Percentiles rank a stretch among this genome's conserved stretches.
Conservation (phyloP, 2,113 vertebrate species). For the Sprattus sprattus region DNA sequence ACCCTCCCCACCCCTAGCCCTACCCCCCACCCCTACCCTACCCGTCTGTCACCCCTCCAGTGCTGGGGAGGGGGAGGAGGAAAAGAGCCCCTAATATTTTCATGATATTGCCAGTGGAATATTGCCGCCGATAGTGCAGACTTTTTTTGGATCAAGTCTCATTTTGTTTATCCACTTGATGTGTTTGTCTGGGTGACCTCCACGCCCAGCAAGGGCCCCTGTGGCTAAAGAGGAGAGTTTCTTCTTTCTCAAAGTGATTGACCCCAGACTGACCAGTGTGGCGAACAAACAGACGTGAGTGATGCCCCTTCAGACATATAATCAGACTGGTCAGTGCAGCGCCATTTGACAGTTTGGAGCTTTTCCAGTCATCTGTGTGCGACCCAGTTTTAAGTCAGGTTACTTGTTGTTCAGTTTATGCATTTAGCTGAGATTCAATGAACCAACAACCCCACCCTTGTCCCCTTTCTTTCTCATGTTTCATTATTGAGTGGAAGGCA, state of each 20-base stretch:
- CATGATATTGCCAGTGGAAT: neutral
- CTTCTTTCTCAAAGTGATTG: neutral
- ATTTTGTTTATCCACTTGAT: constrained; percentile 13
- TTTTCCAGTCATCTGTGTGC: neutral
- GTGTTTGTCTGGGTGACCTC: neutral
- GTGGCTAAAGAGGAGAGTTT: neutral
- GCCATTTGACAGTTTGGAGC: neutral
- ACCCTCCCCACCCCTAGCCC: no score
- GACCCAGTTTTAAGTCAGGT: neutral
- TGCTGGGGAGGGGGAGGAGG: neutral
- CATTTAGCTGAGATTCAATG: neutral
- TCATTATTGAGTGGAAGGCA: neutral
- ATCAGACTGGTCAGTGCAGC: neutral
- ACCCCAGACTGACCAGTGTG: neutral
- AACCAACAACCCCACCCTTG: neutral
- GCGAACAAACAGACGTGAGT: neutral
- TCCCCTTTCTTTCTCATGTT: neutral
- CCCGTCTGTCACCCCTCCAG: neutral
- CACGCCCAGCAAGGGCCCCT: no score
- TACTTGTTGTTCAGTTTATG: neutral
- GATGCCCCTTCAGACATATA: neutral
- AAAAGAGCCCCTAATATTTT: neutral
- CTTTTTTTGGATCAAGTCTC: neutral
- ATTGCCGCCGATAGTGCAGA: neutral
- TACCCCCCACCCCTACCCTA: constrained; percentile 43